Percentiles rank a stretch among this genome's conserved stretches.
These are phyloP conservation scores for Cheumatopsyche charites DNA, from an alignment of 1,140 invertebrate genomes.

Conservation along the genomic window DNA sequence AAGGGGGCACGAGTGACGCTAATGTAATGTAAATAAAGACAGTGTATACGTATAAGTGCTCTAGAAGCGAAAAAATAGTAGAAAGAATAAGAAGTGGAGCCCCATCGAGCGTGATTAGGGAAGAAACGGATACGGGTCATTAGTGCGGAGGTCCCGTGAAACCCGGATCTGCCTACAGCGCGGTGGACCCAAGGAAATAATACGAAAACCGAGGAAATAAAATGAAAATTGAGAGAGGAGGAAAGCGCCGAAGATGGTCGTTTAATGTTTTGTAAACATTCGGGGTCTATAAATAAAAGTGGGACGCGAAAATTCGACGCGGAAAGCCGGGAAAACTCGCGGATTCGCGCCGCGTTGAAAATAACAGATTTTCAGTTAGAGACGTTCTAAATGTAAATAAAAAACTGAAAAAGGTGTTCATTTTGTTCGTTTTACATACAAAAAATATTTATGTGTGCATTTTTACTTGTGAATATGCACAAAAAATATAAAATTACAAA, in stretches of 20 bases:
- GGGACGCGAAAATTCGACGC: conserved; percentile 26
- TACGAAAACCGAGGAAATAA: background rate
- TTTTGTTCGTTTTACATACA: too few relatives aligned
- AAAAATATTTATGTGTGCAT: too few relatives aligned
- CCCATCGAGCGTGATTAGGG: conserved; percentile 1
- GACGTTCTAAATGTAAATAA: too few relatives aligned
- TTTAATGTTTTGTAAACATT: conserved; percentile 39
- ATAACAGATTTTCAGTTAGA: too few relatives aligned
- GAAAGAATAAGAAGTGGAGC: background rate
- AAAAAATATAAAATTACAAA: too few relatives aligned
- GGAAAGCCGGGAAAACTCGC: background rate
- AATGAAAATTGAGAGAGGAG: background rate
- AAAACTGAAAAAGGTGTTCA: too few relatives aligned
- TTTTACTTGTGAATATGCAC: too few relatives aligned
- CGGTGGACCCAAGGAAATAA: background rate
- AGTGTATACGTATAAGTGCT: background rate
- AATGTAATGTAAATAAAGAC: conserved; percentile 47
- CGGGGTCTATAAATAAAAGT: conserved; percentile 17
- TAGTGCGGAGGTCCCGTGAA: conserved; percentile 15
- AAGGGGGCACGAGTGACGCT: conserved; percentile 34
- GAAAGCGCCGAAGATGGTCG: background rate
- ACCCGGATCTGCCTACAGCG: too few relatives aligned
- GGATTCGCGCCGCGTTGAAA: too few relatives aligned
- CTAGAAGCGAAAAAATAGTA: too few relatives aligned
- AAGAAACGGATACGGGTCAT: conserved; percentile 45